Evolutionary conservation across 1,140 invertebrate species (phyloP), one percentile per base, ranked within the genome.

Genomic region (Zaprionus ghesquierei): DNA sequence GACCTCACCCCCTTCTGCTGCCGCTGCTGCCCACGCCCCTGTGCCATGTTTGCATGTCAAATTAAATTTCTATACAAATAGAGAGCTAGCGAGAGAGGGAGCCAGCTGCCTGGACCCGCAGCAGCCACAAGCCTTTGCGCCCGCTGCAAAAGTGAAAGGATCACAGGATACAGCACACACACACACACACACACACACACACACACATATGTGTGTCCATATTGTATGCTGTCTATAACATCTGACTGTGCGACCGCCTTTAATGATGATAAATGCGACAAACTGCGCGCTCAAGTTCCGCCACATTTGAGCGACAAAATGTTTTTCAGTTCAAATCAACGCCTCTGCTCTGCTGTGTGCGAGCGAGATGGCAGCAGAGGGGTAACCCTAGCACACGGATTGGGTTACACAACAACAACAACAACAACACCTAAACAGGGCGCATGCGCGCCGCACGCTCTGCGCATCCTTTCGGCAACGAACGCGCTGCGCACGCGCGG

Each of bases 221-320:
- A 4, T 23, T 51, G 22, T 61, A 31, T 46, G n/a, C 46, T 51
- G 22, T 25, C 6, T 15, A 23, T 50, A 41, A 41, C 35, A 63
- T 44, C 27, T 71, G 69, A 75, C 69, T 60, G n/a, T 62, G 61
- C 9, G 41, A 55, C 69, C 63, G 79, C 79, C 79, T 89, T 72
- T 89, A 89, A 89, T 89, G 84, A 89, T 89, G 85, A 89, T 89
- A 89, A 89, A 89, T 89, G 85, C 77, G 85, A 73, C 41, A 22
- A 41, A 41, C 35, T 8, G 35, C 35, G n/a, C 51, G 62, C 31
- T 56, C 49, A 79, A 89, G 84, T 89, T 89, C 84, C 85, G 85
- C 77, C 84, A 89, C 84, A 89, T 89, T 89, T 80, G 70, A 10
- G 73, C 65, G 69, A 79, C 65, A 75, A 35, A 64, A 77, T 59